A percentile compares a stretch with the other conserved stretches of the same genome.
These are phyloP conservation scores for Amblyjoppa proteus DNA, from an alignment of 2,888 invertebrate genomes.

Conservation along the genomic window DNA sequence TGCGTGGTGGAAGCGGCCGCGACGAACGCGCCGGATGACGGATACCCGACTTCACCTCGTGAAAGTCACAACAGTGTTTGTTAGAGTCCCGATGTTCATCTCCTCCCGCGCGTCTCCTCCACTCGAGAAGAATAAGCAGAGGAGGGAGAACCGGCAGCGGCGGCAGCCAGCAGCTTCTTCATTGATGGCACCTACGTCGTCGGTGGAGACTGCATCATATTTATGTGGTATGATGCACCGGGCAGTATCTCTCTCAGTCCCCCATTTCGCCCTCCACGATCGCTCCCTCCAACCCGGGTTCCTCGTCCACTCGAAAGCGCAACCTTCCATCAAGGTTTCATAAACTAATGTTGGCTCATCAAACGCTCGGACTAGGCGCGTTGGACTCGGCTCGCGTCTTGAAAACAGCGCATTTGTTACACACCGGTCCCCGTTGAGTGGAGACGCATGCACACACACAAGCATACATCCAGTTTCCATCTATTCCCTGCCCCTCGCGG, in stretches of 20 bases:
- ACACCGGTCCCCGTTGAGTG: conserved; percentile 53
- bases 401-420: conserved; percentile 84
- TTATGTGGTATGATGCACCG: conserved; percentile 36
- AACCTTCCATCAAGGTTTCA: conserved; percentile 79
- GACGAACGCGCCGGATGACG: conserved; percentile 76
- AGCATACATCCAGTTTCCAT: conserved; percentile 44
- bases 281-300: conserved; percentile 33
- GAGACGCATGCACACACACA: not conserved
- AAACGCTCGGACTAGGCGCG: conserved; percentile 70
- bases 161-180: conserved; percentile 17
- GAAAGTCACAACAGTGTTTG: conserved; percentile 83
- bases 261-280: conserved; percentile 49
- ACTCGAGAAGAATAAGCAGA: conserved; percentile 16
- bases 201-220: conserved; percentile 26
- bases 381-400: conserved; percentile 64
- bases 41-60: conserved; percentile 81
- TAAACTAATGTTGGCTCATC: conserved; percentile 79
- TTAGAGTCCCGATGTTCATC: conserved; percentile 67
- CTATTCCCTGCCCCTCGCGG: conserved; percentile 41
- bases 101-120: conserved; percentile 27
- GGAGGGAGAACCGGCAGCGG: not conserved
- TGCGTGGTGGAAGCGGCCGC: conserved; percentile 68
- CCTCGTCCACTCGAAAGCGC: conserved; percentile 66
- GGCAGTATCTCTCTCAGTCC: conserved; percentile 29
- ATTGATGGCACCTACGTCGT: conserved; percentile 48